Conservation (phyloP, 2,888 invertebrate species). For the Drosophila hamatofila region DNA sequence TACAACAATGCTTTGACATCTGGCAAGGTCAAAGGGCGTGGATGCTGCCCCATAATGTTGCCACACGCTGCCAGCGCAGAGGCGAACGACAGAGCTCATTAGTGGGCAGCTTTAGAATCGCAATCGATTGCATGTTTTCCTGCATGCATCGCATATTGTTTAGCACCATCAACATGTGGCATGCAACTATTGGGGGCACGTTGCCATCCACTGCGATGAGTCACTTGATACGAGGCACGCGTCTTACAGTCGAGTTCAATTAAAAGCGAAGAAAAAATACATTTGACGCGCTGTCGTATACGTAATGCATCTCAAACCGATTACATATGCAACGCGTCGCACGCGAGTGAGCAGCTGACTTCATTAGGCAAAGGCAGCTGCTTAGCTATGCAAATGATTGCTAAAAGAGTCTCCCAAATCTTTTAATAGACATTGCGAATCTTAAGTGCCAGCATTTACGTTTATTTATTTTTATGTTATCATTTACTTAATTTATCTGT, state of each 20-base stretch:
- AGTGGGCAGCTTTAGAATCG: conserved; percentile 32
- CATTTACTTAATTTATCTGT: neutral
- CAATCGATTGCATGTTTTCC: conserved; percentile 10
- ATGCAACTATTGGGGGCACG: conserved; percentile 53
- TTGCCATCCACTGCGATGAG: conserved; percentile 22
- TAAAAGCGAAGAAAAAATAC: conserved; percentile 10
- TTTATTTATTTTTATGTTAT: neutral
- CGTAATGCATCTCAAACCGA: conserved; percentile 15
- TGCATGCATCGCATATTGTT: conserved; percentile 4
- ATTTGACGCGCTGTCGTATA: conserved; percentile 21
- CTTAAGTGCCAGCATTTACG: neutral
- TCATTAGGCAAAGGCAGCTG: neutral
- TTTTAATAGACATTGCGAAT: neutral
- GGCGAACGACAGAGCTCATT: conserved; percentile 50
- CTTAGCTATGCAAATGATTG: neutral
- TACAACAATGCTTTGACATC: conserved; percentile 61
- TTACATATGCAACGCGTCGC: neutral
- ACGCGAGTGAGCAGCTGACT: neutral
- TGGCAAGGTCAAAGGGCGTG: conserved; percentile 66
- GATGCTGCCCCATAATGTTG: conserved; percentile 33
- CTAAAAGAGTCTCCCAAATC: neutral
- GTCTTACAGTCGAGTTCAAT: conserved; percentile 27
- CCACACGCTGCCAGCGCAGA: neutral
- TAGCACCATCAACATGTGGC: conserved; percentile 42
- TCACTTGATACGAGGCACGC: conserved; percentile 38